Percentiles rank a stretch among this genome's conserved stretches.
These are phyloP conservation scores for Stratiomys singularior DNA, from an alignment of 2,888 invertebrate genomes.

Conservation along the genomic window DNA sequence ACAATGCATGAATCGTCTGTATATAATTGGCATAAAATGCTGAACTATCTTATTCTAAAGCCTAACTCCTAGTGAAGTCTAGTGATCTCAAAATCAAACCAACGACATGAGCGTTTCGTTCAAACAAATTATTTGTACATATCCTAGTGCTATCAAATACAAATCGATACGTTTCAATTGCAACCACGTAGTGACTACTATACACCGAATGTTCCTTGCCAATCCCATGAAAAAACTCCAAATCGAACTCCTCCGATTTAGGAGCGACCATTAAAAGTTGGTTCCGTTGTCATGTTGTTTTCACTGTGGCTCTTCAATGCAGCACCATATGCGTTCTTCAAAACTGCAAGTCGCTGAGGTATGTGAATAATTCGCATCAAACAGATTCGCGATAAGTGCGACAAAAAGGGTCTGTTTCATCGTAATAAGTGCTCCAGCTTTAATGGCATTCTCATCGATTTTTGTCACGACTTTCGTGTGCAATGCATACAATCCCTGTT, in stretches of 20 bases:
- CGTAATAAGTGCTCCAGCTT: conserved; percentile 38
- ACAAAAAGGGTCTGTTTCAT: conserved; percentile 17
- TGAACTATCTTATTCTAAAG: too few species aligned
- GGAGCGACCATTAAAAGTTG: background rate
- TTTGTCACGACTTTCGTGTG: conserved; percentile 49
- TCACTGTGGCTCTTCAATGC: background rate
- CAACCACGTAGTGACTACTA: too few species aligned
- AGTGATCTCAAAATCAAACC: too few species aligned
- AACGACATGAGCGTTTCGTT: too few species aligned
- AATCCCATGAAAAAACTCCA: background rate
- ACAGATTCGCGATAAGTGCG: conserved; percentile 37
- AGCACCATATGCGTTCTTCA: background rate
- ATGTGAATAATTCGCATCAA: conserved; percentile 33
- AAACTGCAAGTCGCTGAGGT: background rate
- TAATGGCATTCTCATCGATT: conserved; percentile 33
- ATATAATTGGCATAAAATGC: too few species aligned
- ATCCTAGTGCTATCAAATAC: too few species aligned
- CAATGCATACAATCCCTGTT: conserved; percentile 15
- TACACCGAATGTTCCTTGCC: background rate
- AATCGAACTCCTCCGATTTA: background rate
- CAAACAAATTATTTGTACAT: too few species aligned
- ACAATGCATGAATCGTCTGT: too few species aligned
- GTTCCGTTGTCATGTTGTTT: background rate
- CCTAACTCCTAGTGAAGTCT: too few species aligned
- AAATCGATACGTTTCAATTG: too few species aligned